These are phyloP conservation scores for Venturia canescens DNA, from an alignment of 1,140 invertebrate genomes.

Conservation along the genomic window DNA sequence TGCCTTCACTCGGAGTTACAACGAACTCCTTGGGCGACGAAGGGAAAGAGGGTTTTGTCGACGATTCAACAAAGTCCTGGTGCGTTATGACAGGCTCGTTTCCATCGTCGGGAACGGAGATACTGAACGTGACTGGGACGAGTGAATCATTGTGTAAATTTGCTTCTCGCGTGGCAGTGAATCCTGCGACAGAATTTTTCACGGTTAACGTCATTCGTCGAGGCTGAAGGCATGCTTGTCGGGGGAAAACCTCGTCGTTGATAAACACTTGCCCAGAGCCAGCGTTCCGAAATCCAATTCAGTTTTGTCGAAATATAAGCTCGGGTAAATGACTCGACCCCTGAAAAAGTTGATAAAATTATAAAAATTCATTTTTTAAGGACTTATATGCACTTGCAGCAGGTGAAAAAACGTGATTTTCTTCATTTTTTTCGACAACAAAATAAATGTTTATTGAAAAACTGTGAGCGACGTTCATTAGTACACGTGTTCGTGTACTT, in stretches of 20 bases:
- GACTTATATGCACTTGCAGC: too few species aligned
- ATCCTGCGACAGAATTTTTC: conserved; percentile 62
- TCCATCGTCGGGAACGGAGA: conserved; percentile 66
- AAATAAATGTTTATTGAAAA: too few species aligned
- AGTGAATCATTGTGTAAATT: conserved; percentile 65
- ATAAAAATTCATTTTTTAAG: too few species aligned
- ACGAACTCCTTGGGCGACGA: conserved; percentile 66
- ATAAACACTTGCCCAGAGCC: conserved; percentile 64
- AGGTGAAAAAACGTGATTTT: too few species aligned
- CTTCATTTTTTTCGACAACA: too few species aligned
- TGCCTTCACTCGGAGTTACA: conserved; percentile 59
- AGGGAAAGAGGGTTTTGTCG: conserved; percentile 60
- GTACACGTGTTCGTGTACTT: too few species aligned
- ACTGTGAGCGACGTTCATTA: too few species aligned
- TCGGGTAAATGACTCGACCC: conserved; percentile 72
- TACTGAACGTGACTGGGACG: conserved; percentile 61
- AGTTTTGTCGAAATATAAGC: conserved; percentile 68
- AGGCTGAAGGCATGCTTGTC: not conserved
- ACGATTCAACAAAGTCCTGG: conserved; percentile 59
- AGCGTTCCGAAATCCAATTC: conserved; percentile 69
- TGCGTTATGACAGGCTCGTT: conserved; percentile 59
- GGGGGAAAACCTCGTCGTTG: not conserved
- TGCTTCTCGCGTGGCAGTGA: conserved; percentile 58
- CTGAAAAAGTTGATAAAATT: conserved; percentile 61
- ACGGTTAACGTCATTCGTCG: not conserved